A percentile compares a stretch with the other conserved stretches of the same genome.
Evolutionary conservation across 2,888 invertebrate genomes (phyloP).

Genomic region (Epinotia nisella): DNA sequence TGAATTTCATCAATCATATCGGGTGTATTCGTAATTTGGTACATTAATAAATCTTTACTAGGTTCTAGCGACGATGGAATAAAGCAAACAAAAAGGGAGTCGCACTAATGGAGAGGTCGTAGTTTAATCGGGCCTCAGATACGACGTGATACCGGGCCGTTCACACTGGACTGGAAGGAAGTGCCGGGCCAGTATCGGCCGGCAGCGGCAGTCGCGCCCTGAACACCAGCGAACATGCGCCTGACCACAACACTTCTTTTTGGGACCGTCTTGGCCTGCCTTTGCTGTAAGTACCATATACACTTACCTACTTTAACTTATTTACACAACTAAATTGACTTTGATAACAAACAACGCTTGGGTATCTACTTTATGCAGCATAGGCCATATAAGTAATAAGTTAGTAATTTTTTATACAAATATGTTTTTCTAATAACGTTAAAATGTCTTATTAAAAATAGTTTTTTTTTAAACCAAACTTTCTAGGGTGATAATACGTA

Average conservation of each 20-base stretch:
- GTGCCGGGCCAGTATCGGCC: slow-evolving; percentile 57
- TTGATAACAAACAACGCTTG: too few species aligned
- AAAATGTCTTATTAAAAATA: too few species aligned
- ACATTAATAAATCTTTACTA: too few species aligned
- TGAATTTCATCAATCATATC: too few species aligned
- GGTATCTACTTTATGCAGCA: too few species aligned
- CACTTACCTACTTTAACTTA: too few species aligned
- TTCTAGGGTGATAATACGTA: too few species aligned
- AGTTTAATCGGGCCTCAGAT: slow-evolving; percentile 56
- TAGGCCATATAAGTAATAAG: too few species aligned
- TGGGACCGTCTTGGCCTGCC: slow-evolving; percentile 51
- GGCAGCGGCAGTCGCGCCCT: slow-evolving; percentile 50
- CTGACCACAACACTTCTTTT: slow-evolving; percentile 48
- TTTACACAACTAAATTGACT: background rate
- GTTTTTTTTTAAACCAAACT: too few species aligned
- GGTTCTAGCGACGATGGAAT: background rate
- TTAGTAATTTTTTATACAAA: too few species aligned
- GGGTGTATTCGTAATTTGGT: too few species aligned
- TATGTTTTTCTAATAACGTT: too few species aligned
- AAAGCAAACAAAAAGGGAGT: slow-evolving; percentile 48
- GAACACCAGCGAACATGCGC: slow-evolving; percentile 51
- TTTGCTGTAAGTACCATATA: slow-evolving; percentile 60
- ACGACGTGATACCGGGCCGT: slow-evolving; percentile 67
- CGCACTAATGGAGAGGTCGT: slow-evolving; percentile 58
- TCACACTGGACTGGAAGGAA: slow-evolving; percentile 71